Evolutionary conservation across 2,888 invertebrate species (phyloP), one percentile per base, ranked within the genome.

Genomic region (Proisotoma minuta): DNA sequence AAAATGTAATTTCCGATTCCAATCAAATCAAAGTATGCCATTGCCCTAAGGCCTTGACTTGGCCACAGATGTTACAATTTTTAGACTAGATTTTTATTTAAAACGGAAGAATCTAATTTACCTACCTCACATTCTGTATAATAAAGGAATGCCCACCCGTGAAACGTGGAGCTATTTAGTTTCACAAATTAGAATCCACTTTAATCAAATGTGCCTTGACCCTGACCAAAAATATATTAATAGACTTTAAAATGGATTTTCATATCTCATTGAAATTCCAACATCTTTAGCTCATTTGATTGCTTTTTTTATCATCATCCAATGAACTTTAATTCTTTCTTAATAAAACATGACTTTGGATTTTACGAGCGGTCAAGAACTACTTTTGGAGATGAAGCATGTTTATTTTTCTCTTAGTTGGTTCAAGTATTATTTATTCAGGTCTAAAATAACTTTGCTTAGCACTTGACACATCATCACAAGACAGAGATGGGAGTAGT

Each of bases 351-450:
- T 54, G 53, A 54, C 53, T 54, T 54, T 34, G 18, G 39, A 22
- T 54, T 54, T 29, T 18, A 54, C 18, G 23, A 29, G 39, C 39
- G 53, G 18, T 29, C 39, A 57, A 26, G 47, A 47, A 57, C n/a
- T n/a, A n/a, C n/a, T 47, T 57, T 18, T 43, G 43, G 20, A 43
- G 20, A 20, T 5, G 18, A 24, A 22, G 29, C n/a, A 27, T 47
- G 43, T 57, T 47, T 57, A 47, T 58, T 43, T 27, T 59, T 26
- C 28, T 34, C 52, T 27, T 22, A 26, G 24, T 15, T 15, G 26
- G 20, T 22, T 26, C 23, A 51, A 47, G 51, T 40, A 8, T 4
- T 61, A 61, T 61, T 61, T 61, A 61, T 56, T 61, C 49, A 34
- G 23, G 39, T 39, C 20, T 39, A n/a, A 54, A 54, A 54, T 54